Conservation (phyloP, 2,888 invertebrate genomes). For the Drosophila kanekoi region DNA sequence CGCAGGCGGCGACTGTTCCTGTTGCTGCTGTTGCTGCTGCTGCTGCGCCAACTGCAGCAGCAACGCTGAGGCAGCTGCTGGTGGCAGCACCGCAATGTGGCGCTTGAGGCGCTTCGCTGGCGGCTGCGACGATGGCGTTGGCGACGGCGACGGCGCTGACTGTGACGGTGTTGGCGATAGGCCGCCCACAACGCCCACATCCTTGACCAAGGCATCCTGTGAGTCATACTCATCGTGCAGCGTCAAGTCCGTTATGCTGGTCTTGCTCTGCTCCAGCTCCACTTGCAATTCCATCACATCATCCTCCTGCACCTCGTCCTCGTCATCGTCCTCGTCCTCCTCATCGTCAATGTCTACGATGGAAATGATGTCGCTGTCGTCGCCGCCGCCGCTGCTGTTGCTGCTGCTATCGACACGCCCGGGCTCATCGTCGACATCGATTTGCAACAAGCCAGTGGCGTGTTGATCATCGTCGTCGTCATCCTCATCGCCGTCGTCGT, state of each 20-base stretch:
- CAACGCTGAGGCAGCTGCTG: conserved; percentile 54
- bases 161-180: conserved; percentile 40
- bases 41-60: conserved; percentile 50
- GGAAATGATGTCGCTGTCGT: conserved; percentile 49
- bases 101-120: conserved; percentile 61
- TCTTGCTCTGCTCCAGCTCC: conserved; percentile 17
- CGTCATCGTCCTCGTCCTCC: conserved; percentile 32
- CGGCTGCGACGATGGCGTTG: conserved; percentile 15
- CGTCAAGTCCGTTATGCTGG: conserved; percentile 31
- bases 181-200: conserved; percentile 68
- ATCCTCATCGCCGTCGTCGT: conserved; percentile 7
- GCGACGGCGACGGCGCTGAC: conserved; percentile 18
- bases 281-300: conserved; percentile 23
- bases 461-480: background rate
- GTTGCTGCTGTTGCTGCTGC: conserved; percentile 11
- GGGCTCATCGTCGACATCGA: conserved; percentile 27
- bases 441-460: conserved; percentile 16
- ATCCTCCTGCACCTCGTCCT: conserved; percentile 25
- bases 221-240: conserved; percentile 56
- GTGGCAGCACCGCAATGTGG: conserved; percentile 53
- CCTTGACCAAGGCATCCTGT: conserved; percentile 70
- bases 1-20: conserved; percentile 13
- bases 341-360: conserved; percentile 73
- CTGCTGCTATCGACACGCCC: conserved; percentile 23
- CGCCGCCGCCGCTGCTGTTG: conserved; percentile 26